These are phyloP conservation scores for Papilio gigon DNA, from an alignment of 2,888 invertebrate genomes.

Conservation along the genomic window DNA sequence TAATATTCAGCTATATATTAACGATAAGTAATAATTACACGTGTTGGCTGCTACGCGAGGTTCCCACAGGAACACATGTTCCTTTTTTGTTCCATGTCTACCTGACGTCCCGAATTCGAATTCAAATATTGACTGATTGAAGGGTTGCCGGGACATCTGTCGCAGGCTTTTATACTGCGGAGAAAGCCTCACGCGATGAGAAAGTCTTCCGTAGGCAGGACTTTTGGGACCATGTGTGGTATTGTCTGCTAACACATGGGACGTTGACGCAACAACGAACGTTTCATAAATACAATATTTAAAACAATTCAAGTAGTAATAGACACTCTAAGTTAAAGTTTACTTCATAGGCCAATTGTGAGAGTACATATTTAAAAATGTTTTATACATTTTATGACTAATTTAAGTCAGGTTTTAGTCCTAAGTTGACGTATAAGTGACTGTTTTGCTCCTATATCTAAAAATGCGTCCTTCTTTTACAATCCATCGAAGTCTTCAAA, in stretches of 20 bases:
- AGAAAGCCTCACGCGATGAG: slow-evolving; percentile 68
- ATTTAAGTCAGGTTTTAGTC: neutral
- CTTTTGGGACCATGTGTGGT: slow-evolving; percentile 62
- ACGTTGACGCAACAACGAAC: neutral
- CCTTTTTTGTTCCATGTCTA: slow-evolving; percentile 51
- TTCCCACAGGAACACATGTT: slow-evolving; percentile 62
- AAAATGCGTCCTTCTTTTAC: neutral
- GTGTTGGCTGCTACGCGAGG: slow-evolving; percentile 38
- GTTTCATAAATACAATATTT: neutral
- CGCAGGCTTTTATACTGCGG: slow-evolving; percentile 55
- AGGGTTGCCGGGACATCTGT: slow-evolving; percentile 77
- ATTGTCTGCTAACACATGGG: slow-evolving; percentile 57
- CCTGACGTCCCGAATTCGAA: slow-evolving; percentile 56
- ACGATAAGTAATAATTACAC: slow-evolving; percentile 32
- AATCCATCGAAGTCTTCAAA: neutral
- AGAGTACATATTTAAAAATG: too few relatives aligned
- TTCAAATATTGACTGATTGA: slow-evolving; percentile 82
- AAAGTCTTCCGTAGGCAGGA: slow-evolving; percentile 48
- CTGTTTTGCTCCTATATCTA: neutral
- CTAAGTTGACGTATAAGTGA: neutral
- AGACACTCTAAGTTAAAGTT: neutral
- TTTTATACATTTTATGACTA: neutral
- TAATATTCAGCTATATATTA: slow-evolving; percentile 3
- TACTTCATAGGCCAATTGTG: too few relatives aligned
- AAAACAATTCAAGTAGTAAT: neutral